Evolutionary conservation across 1,140 invertebrate species (phyloP).

Genomic region (Nylanderia fulva): DNA sequence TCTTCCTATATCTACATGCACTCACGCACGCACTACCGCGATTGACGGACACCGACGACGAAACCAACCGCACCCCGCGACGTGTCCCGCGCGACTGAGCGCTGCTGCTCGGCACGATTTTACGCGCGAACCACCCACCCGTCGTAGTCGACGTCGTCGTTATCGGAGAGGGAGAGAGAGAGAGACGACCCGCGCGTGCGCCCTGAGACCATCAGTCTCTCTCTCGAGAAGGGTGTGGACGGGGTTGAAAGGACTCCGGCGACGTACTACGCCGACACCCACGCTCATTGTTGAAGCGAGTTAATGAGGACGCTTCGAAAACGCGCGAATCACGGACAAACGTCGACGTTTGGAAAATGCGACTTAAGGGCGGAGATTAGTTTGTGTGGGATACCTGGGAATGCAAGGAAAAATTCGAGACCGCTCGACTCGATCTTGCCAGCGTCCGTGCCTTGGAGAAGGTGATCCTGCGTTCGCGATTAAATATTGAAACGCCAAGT

Average conservation of each 20-base stretch:
- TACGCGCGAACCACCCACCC: slow-evolving; percentile 72
- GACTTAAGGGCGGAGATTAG: background rate
- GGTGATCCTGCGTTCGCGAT: background rate
- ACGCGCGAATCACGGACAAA: background rate
- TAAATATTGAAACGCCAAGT: background rate
- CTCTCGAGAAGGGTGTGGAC: slow-evolving; percentile 64
- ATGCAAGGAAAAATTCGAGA: slow-evolving; percentile 9
- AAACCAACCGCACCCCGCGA: slow-evolving; percentile 71
- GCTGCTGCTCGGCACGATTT: slow-evolving; percentile 66
- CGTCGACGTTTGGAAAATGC: slow-evolving; percentile 5
- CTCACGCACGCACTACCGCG: background rate
- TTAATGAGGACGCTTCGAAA: slow-evolving; percentile 70
- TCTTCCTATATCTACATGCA: background rate
- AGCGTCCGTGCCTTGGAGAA: background rate
- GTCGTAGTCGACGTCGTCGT: slow-evolving; percentile 23
- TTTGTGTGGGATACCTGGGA: background rate
- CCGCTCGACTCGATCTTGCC: background rate
- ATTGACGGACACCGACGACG: slow-evolving; percentile 12
- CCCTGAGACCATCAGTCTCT: background rate
- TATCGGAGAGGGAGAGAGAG: background rate
- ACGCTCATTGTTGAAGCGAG: slow-evolving; percentile 70
- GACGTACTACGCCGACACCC: slow-evolving; percentile 72
- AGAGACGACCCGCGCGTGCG: slow-evolving; percentile 52
- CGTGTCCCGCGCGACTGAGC: slow-evolving; percentile 70
- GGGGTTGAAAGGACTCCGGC: slow-evolving; percentile 68